A percentile compares a stretch with the other conserved stretches of the same genome.
phyloP scores from a whole-genome alignment of 2,797 vertebrate species.

The Malacoctenus gilli region DNA sequence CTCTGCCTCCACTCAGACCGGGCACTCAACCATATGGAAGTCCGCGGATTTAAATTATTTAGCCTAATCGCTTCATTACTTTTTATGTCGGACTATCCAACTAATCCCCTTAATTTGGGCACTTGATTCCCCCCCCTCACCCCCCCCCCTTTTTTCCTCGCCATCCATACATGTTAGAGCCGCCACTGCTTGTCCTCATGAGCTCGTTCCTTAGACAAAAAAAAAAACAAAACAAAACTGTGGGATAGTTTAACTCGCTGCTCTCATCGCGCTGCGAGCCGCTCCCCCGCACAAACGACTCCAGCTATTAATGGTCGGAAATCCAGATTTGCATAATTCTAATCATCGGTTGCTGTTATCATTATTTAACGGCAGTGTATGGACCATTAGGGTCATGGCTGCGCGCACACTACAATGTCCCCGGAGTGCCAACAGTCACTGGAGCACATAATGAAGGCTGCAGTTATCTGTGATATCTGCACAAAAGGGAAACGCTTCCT shows the following conservation, averaged over 20 bases:
- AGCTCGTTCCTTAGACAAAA: no score
- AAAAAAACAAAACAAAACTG: no score
- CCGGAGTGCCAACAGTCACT: constrained; percentile 73
- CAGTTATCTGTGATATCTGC: constrained; percentile 75
- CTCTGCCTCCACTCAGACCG: constrained; percentile 67
- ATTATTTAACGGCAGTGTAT: constrained; percentile 75
- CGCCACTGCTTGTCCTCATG: constrained; percentile 16
- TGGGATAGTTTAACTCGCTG: constrained; percentile 44
- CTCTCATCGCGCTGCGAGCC: constrained; percentile 35
- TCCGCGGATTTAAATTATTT: constrained; percentile 84
- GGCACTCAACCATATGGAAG: constrained; percentile 82
- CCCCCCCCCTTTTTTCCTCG: constrained; percentile 16
- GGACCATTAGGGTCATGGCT: constrained; percentile 78
- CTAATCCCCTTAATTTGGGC: constrained; percentile 78
- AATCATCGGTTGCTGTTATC: constrained; percentile 73
- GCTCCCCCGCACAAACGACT: constrained; percentile 46
- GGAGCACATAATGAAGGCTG: constrained; percentile 79
- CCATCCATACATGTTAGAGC: constrained; percentile 33
- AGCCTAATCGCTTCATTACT: constrained; percentile 83
- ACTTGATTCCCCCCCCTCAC: constrained; percentile 56
- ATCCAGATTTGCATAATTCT: constrained; percentile 76
- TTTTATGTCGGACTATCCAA: constrained; percentile 78
- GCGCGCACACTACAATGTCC: constrained; percentile 71
- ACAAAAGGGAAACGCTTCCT: constrained; percentile 76
- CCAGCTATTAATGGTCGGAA: constrained; percentile 61